Conservation (phyloP, 2,113 vertebrate genomes). For the Ranitomeya imitator region DNA sequence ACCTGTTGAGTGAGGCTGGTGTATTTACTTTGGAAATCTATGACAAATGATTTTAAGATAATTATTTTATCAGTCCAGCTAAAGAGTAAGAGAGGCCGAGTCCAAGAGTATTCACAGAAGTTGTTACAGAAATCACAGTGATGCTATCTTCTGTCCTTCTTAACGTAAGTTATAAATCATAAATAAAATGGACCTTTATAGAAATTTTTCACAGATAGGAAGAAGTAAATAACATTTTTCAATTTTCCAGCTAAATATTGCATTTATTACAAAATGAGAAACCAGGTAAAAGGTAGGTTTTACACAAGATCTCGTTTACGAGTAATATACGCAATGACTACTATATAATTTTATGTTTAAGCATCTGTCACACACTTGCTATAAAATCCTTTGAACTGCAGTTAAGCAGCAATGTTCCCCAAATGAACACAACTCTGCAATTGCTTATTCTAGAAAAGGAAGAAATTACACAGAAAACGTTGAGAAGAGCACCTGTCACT, state of each 20-base stretch:
- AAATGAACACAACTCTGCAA: conserved; percentile 45
- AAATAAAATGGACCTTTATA: not conserved
- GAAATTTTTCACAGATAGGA: not conserved
- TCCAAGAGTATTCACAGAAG: not conserved
- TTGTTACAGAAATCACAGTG: not conserved
- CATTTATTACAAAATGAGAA: conserved; percentile 32
- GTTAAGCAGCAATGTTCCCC: conserved; percentile 52
- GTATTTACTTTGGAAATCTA: too few relatives aligned
- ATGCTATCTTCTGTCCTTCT: not conserved
- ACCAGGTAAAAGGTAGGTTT: conserved; percentile 53
- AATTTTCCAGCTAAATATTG: not conserved
- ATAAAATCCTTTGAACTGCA: conserved; percentile 57
- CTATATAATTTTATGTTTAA: conserved; percentile 59
- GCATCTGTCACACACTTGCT: conserved; percentile 56
- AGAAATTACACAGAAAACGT: conserved; percentile 1
- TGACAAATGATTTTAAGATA: too few relatives aligned
- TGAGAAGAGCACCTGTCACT: conserved; percentile 42
- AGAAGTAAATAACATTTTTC: not conserved
- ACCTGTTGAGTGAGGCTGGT: too few relatives aligned
- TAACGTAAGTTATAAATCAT: not conserved
- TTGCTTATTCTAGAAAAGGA: conserved; percentile 43
- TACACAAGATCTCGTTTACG: conserved; percentile 54
- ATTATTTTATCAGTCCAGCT: too few relatives aligned
- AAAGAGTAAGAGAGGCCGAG: too few relatives aligned
- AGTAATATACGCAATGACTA: conserved; percentile 55